Conservation (phyloP, 2,797 vertebrate species). For the Ambastaia sidthimunki region DNA sequence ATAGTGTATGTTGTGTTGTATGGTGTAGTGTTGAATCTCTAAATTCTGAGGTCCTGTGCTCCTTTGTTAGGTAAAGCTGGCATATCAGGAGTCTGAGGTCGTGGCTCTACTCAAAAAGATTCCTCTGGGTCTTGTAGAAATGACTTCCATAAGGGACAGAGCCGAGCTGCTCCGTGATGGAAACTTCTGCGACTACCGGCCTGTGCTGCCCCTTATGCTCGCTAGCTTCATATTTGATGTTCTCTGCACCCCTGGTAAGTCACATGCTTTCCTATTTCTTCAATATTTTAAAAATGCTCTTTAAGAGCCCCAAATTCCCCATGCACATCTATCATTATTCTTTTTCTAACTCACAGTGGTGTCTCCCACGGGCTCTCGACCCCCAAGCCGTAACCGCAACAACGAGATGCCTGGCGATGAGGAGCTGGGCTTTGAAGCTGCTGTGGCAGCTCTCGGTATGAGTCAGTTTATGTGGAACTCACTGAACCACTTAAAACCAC, state of each 20-base stretch:
- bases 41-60: neutral
- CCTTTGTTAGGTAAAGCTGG: conserved; percentile 87
- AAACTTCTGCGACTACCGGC: conserved; percentile 96
- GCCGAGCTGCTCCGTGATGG: conserved; percentile 95
- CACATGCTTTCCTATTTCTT: neutral
- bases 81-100: conserved; percentile 97
- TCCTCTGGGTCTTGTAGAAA: conserved; percentile 93
- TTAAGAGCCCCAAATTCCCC: neutral
- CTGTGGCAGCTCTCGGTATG: conserved; percentile 95
- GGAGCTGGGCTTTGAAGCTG: conserved; percentile 96
- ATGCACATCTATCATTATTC: conserved; percentile 14
- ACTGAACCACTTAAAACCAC: neutral
- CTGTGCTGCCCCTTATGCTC: conserved; percentile 96
- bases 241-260: conserved; percentile 92
- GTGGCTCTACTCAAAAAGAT: conserved; percentile 96
- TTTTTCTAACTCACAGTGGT: conserved; percentile 81
- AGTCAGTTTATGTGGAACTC: neutral
- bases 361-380: conserved; percentile 95
- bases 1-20: neutral
- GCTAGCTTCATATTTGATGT: conserved; percentile 99
- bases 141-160: conserved; percentile 93
- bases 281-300: neutral
- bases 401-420: conserved; percentile 98
- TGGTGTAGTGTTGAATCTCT: neutral
- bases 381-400: conserved; percentile 96